Base-by-base conservation (phyloP, 2,888 invertebrate genomes). In the Galerucella calmariensis region DNA sequence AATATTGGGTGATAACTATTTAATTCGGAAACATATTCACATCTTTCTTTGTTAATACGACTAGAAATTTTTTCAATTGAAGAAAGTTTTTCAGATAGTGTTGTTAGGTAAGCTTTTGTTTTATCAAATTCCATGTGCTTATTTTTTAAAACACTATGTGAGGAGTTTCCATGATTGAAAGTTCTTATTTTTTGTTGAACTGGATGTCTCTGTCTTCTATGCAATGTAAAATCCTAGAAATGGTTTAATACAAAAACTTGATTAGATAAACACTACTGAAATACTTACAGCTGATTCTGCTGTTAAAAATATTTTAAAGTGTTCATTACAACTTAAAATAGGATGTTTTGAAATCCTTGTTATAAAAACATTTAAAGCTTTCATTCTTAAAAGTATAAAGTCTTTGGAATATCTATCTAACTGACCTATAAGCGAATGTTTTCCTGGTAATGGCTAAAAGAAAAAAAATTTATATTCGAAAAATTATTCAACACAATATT, bases 341-440 rank as follows among this genome's bases (percentile, higher is more conserved):
- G 93, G 93, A 86, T 93, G 93, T 81, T 91, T 90, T n/a, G 91
- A 90, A 11, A 93, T 85, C 78, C 93, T 88, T 73, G 90, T 90
- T 67, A 93, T 87, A 84, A 93, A 94, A 74, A 91, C 89, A 82
- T 93, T 91, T 65, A 93, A 87, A 51, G 92, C 88, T 77, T 90
- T 89, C 91, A 92, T 92, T 81, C 94, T 87, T 46, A 91, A 89
- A 75, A 91, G 86, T 63, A 94, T 90, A 84, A 94, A 94, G 81
- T 92, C 92, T 84, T 91, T 91, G 76, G 92, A 92, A 84, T 93
- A 94, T 75, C 93, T 89, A 85, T 93, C 93, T 77, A 93, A 84
- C 82, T 93, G 91, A 12, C 90, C 92, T 69, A 92, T 88, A 59
- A 94, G 83, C 11, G 92, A 91, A 84, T 93, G 93, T 83, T 93